These are phyloP conservation scores for Pollenia griseotomentosa DNA, from an alignment of 2,888 invertebrate genomes.

Conservation along the genomic window DNA sequence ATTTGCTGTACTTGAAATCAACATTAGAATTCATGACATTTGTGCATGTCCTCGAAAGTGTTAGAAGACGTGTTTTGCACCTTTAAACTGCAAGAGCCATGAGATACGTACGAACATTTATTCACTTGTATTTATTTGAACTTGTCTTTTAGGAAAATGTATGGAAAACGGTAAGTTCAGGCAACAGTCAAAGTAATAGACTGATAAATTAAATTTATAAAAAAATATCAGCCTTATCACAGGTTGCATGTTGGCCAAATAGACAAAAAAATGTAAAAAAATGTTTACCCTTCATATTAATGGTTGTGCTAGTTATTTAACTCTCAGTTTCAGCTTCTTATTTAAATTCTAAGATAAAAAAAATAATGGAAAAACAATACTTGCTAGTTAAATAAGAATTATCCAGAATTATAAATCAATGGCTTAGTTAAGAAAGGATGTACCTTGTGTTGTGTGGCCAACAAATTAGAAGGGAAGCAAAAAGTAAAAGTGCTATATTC, in stretches of 20 bases:
- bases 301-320: no score
- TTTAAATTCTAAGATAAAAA: no score
- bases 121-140: no score
- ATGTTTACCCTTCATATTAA: no score
- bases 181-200: conserved; percentile 14
- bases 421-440: no score
- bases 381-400: no score
- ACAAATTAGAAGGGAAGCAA: no score
- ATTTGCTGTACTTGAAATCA: neutral
- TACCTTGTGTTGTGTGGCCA: no score
- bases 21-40: conserved; percentile 69
- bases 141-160: neutral
- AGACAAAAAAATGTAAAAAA: neutral
- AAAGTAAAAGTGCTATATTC: no score
- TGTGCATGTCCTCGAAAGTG: conserved; percentile 60
- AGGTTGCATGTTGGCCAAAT: neutral
- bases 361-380: no score
- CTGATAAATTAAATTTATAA: neutral
- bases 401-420: no score
- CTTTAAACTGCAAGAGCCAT: conserved; percentile 53
- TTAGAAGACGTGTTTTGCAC: conserved; percentile 68
- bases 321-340: no score
- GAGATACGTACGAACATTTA: conserved; percentile 3
- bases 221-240: neutral
- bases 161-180: neutral